Conservation (phyloP, 2,797 vertebrate species). For the Orientallactaga sibirica region DNA sequence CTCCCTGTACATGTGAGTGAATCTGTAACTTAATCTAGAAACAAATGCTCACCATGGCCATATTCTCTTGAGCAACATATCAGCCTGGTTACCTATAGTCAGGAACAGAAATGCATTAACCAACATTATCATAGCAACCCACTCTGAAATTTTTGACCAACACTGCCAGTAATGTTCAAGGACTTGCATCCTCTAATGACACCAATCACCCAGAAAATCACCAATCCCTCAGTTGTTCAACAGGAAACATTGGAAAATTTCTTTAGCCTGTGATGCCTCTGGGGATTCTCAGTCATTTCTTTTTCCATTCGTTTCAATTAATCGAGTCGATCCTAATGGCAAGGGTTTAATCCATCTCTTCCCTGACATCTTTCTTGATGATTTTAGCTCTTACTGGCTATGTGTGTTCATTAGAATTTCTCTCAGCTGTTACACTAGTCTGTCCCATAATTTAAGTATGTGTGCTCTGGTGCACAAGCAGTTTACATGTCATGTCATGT, state of each 20-base stretch:
- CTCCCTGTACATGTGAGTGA: background rate
- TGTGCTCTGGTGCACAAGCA: background rate
- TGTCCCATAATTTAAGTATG: background rate
- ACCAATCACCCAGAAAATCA: background rate
- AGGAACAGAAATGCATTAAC: constrained; percentile 1
- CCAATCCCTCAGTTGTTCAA: background rate
- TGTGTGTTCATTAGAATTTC: background rate
- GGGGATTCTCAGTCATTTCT: background rate
- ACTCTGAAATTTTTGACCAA: background rate
- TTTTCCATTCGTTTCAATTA: constrained; percentile 16
- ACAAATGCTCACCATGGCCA: background rate
- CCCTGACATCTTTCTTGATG: background rate
- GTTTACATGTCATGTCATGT: background rate
- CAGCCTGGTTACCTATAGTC: background rate
- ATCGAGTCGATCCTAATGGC: background rate
- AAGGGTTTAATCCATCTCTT: background rate
- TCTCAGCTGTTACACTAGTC: background rate
- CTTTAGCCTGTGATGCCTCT: background rate
- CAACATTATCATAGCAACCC: background rate
- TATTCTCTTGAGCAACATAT: background rate
- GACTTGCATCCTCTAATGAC: background rate
- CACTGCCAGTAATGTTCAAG: background rate
- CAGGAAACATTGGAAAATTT: background rate
- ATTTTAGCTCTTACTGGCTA: background rate
- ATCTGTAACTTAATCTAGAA: background rate